Percentiles rank a stretch among this genome's conserved stretches.
These are phyloP conservation scores for Magallana nippona DNA, from an alignment of 2,888 invertebrate species.

Conservation along the genomic window DNA sequence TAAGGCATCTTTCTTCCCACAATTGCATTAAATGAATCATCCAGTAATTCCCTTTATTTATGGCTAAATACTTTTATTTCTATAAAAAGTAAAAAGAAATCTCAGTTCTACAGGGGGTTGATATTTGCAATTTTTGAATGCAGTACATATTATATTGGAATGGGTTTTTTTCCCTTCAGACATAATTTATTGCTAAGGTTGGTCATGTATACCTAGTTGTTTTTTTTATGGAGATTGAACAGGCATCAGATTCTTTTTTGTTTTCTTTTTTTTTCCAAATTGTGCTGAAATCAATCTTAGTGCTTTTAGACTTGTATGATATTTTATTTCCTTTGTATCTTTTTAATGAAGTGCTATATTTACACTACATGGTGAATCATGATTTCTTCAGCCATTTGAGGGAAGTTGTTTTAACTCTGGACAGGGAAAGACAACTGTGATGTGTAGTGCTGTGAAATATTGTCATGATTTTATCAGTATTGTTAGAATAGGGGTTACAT, in stretches of 20 bases:
- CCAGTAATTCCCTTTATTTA: slow-evolving; percentile 1
- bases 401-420: slow-evolving; percentile 35
- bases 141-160: background rate
- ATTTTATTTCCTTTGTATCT: background rate
- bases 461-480: slow-evolving; percentile 24
- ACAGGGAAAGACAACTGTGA: slow-evolving; percentile 17
- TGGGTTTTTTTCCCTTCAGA: background rate
- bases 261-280: background rate
- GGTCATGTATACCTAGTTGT: background rate
- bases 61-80: slow-evolving; percentile 16
- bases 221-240: background rate
- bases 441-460: slow-evolving; percentile 17
- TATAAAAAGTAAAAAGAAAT: background rate
- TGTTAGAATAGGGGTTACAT: background rate
- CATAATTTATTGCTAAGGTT: background rate
- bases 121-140: background rate
- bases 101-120: background rate
- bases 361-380: background rate
- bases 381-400: background rate
- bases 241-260: background rate
- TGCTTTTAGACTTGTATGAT: slow-evolving; percentile 6
- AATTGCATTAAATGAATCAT: slow-evolving; percentile 33
- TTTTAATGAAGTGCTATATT: slow-evolving; percentile 27
- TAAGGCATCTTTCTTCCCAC: slow-evolving; percentile 31
- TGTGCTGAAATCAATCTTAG: background rate